phyloP scores from a whole-genome alignment of 2,797 vertebrate genomes.

The Rhadinocentrus ornatus region DNA sequence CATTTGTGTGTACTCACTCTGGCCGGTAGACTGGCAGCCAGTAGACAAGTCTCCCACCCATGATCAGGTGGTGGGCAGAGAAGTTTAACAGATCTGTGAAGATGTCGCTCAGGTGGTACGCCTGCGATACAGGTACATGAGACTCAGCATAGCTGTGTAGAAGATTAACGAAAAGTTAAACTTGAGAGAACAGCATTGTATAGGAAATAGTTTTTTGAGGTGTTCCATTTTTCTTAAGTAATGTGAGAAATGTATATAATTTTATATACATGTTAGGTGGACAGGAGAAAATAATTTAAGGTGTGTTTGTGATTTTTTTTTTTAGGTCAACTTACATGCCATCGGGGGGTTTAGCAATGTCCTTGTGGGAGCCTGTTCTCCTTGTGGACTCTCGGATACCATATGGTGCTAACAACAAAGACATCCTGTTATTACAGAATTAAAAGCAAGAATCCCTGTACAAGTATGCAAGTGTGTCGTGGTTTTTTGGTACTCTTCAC shows the following conservation, averaged over 20 bases:
- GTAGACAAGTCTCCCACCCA: slow-evolving; percentile 94
- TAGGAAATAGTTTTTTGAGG: not conserved
- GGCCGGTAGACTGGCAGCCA: slow-evolving; percentile 96
- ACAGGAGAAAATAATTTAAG: not conserved
- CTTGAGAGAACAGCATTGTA: not conserved
- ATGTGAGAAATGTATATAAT: not conserved
- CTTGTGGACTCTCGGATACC: slow-evolving; percentile 97
- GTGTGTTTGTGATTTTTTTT: not conserved
- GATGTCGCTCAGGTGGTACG: slow-evolving; percentile 95
- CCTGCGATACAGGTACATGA: slow-evolving; percentile 91
- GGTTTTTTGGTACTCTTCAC: no score
- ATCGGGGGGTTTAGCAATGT: slow-evolving; percentile 84
- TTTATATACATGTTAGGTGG: no score
- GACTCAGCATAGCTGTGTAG: slow-evolving; percentile 85
- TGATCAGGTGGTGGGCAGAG: slow-evolving; percentile 88
- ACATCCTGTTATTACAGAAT: not conserved
- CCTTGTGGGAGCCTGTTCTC: slow-evolving; percentile 92
- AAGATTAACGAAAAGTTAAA: not conserved
- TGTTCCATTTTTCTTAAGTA: not conserved
- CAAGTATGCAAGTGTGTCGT: not conserved
- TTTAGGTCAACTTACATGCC: slow-evolving; percentile 82
- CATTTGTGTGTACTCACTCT: slow-evolving; percentile 86
- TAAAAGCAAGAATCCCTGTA: not conserved
- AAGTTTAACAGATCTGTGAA: slow-evolving; percentile 95
- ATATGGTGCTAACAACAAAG: slow-evolving; percentile 87